Evolutionary conservation across 2,888 invertebrate genomes (phyloP), one percentile per base, ranked within the genome.

Genomic region (Acrobasis repandana): DNA sequence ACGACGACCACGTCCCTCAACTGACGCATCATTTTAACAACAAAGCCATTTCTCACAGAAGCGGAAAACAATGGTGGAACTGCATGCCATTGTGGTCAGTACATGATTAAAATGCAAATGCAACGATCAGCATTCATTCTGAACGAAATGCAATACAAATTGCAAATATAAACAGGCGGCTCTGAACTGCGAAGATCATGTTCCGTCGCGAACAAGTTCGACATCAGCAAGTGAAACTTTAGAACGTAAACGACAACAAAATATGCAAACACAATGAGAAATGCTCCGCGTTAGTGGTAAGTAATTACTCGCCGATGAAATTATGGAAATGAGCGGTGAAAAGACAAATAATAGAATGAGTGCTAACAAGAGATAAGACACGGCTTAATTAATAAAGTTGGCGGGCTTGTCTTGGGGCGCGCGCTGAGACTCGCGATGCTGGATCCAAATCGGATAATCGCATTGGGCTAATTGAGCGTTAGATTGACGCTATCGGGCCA

Each of bases 301-400:
- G 88, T 89, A 89, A 90, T 91, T 88, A 87, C 81, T 83, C 85
- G 83, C 82, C 85, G 85, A 90, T 90, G 90, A 90, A 89, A 91
- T 90, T 92, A 92, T 92, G 92, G 86, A 91, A 92, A 92, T 92
- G 88, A 91, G 89, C 90, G 88, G 87, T 87, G 86, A 90, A 89
- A 91, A 92, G 90, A 92, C 91, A 92, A 92, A 92, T 92, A 92
- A 91, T 88, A 90, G 90, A 92, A 92, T 87, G 92, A 92, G 92
- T 92, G 92, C 90, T 91, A 90, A 91, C 91, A 91, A 90, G 91
- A 90, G 92, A 92, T 92, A 92, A 92, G 91, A 92, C 92, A 89
- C 85, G 89, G 88, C 90, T 91, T 92, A 92, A 92, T 92, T 91
- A 92, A 92, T 92, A 92, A 92, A 92, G 91, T 92, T 92, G 85